Conservation (phyloP, 1,140 invertebrate genomes). For the Archivesica marissinica region DNA sequence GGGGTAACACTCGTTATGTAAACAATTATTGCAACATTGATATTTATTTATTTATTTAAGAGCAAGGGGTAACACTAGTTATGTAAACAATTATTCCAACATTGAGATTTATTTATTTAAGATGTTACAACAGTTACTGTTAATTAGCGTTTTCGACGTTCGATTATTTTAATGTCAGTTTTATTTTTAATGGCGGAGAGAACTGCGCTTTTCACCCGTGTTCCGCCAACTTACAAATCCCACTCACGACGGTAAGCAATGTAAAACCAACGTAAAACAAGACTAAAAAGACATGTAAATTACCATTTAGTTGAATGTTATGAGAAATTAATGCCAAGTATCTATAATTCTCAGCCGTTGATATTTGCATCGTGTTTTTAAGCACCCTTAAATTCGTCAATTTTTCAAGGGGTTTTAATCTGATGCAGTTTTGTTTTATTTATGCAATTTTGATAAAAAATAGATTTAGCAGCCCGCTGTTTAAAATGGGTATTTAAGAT, state of each 20-base stretch:
- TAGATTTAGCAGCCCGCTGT: constrained; percentile 39
- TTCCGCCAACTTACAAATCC: constrained; percentile 24
- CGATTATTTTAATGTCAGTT: constrained; percentile 19
- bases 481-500: constrained; percentile 35
- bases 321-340: constrained; percentile 41
- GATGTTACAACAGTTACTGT: background rate
- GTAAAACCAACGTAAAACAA: constrained; percentile 41
- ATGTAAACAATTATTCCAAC: constrained; percentile 13
- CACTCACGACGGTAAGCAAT: constrained; percentile 5
- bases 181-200: constrained; percentile 1
- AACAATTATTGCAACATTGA: no score
- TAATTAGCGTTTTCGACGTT: constrained; percentile 19
- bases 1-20: no score
- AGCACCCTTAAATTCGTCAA: constrained; percentile 26
- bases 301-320: constrained; percentile 39
- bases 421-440: constrained; percentile 37
- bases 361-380: constrained; percentile 7
- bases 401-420: constrained; percentile 46
- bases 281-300: constrained; percentile 32
- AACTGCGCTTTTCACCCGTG: background rate
- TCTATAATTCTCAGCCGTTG: background rate
- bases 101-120: background rate
- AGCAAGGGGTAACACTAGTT: no score
- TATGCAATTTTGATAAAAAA: constrained; percentile 58
- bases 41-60: no score